Evolutionary conservation across 2,888 invertebrate species (phyloP), one percentile per base, ranked within the genome.

Genomic region (Dione vanillae): DNA sequence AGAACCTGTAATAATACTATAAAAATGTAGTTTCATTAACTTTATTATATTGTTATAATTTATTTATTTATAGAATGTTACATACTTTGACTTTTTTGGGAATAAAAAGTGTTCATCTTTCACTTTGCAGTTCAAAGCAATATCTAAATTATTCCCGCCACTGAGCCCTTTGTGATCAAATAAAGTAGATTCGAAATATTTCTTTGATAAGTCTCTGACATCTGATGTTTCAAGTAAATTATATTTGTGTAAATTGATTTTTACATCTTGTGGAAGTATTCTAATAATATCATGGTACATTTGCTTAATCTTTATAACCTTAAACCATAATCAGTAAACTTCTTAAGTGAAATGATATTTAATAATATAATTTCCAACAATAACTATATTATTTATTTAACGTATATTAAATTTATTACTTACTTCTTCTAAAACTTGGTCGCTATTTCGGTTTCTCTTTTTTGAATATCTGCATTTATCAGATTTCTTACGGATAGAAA

Each of bases 11-110:
- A 96, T 82, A 27, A 19, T 11, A 3, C 7, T 9, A 19, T 37
- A 49, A 12, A 16, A 19, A 7, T 27, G 27, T 49, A 37, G 16
- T 14, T 3, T 12, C 0, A 10, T 3, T 8, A 35, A 9, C 8
- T 12, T 6, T 40, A 16, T 19, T 64, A 11, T 10, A 56, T 6
- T 37, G 37, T 11, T 37, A 37, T 27, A 56, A n/a, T 35, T 19
- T 8, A 54, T 35, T 54, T 14, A 19, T n/a, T 12, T 12, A 65
- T 61, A 64, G 19, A 65, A 27, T 54, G 20, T 40, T 70, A 62
- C 37, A 49, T 96, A 97, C 86, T 87, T 91, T 75, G 95, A 95
- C 56, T 94, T 91, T 69, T 93, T 85, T 27, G 97, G 97, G 79
- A 97, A 94, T 20, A 97, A 82, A 86, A 94, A 96, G 67, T 84